Evolutionary conservation across 2,888 invertebrate genomes (phyloP), one percentile per base, ranked within the genome.

Genomic region (Myopa tessellatipennis): DNA sequence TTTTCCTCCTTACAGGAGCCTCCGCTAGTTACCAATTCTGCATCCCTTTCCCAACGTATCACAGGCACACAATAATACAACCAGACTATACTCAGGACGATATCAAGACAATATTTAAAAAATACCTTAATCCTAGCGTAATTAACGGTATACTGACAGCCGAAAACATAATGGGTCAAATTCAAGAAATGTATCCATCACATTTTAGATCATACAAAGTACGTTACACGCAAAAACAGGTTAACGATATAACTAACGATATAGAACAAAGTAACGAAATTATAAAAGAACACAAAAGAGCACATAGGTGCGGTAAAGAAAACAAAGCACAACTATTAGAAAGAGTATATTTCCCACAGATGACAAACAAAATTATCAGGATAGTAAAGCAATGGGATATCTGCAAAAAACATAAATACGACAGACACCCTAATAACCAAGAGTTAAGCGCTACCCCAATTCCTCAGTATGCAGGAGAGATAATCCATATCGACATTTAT

Each of bases 171-270:
- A 26, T 77, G 7, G 78, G 76, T 12, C 12, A 63, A 34, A 71
- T 70, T 16, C 76, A 74, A 70, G 70, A 78, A 45, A 67, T 79
- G 16, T 79, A 61, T 45, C 73, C 75, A 7, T 18, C 34, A 55
- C 63, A 73, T 65, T 79, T 79, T 40, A 78, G 74, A 26, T 70
- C 76, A 40, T 79, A 80, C 36, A 69, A 63, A 38, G 61, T 76
- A 6, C 75, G 74, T 71, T 76, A 63, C 45, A 36, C 77, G 40
- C 16, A 67, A 52, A 55, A 55, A 55, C n/a, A n/a, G n/a, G 65
- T 65, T 14, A 36, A 10, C 34, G 65, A 65, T 10, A 12, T 65
- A 65, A 65, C 8, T 26, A 38, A 7, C 14, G 65, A 65, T 4
- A 65, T 3, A 12, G 36, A 65, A 38, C 38, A 65, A 36, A 6